Evolutionary conservation across 2,113 vertebrate species (phyloP), one percentile per base, ranked within the genome.

Genomic region (Menidia beryllina): DNA sequence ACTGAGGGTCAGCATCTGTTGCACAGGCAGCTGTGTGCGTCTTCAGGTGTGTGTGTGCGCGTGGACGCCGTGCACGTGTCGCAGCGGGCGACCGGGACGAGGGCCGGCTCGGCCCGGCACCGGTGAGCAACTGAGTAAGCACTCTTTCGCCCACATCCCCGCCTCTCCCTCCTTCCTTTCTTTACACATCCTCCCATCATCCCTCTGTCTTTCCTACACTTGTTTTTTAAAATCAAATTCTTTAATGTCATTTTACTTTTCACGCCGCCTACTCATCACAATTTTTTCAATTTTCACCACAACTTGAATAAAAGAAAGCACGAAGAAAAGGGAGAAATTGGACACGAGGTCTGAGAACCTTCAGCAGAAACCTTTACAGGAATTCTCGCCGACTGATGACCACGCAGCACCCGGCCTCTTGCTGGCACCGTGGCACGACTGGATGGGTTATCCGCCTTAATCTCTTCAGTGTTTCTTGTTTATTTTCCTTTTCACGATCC

Each of bases 71-170:
- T 55, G 50, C 39, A 53, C 65, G 59, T 66, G 65, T 74, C 69
- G 25, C 85, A 77, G 67, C 72, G 71, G 83, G 85, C 77, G 79
- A 83, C 63, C 83, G 55, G 72, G 82, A 69, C 30, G 51, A 70
- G 30, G 61, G 51, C 86, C 85, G 81, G 81, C 83, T 88, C 82
- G 86, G 69, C 82, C 75, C 61, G 61, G 60, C 47, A 23, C 53
- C 77, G 69, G 41, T 77, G 85, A 84, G 84, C 87, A 89, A 91
- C 81, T 91, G 89, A 89, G 85, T 59, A 70, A 70, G 72, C 81
- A 75, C 85, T 84, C 77, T 30, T 60, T 73, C 63, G 69, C 81
- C 72, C 79, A 49, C 63, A 55, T 74, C 71, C 64, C 54, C 56
- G 51, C 47, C 62, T 58, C 54, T 39, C 19, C 25, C 25, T 48